Evolutionary conservation across 2,888 invertebrate species (phyloP).

Genomic region (Aphodius granarius): DNA sequence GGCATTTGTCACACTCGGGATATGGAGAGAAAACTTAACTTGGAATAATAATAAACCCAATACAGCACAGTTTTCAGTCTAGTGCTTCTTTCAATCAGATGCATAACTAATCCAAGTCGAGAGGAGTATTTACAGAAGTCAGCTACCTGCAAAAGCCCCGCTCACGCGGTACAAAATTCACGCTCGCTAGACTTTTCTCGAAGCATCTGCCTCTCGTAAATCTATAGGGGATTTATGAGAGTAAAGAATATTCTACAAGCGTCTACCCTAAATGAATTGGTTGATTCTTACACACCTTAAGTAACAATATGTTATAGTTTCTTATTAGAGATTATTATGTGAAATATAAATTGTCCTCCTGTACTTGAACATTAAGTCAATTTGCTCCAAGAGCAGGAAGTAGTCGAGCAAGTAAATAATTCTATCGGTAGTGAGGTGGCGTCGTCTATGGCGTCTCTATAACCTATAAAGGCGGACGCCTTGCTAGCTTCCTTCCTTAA

Average conservation of each 20-base stretch:
- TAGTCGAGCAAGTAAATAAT: not conserved
- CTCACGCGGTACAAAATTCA: not conserved
- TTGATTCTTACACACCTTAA: no score
- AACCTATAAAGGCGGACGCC: not conserved
- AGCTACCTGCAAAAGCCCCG: constrained; percentile 11
- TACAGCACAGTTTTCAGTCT: not conserved
- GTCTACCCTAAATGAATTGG: not conserved
- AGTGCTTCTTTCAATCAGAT: constrained; percentile 2
- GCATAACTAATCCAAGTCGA: constrained; percentile 9
- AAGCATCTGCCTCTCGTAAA: not conserved
- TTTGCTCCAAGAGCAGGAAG: not conserved
- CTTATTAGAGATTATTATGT: not conserved
- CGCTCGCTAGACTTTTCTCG: not conserved
- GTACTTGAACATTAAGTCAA: not conserved
- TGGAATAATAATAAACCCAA: not conserved
- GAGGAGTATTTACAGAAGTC: constrained; percentile 5
- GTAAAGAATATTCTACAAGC: no score
- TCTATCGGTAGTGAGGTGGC: not conserved
- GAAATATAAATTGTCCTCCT: not conserved
- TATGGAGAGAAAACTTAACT: no score
- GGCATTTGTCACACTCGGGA: not conserved
- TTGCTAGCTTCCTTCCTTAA: not conserved
- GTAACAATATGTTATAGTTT: no score
- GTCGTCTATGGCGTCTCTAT: not conserved
- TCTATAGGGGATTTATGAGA: not conserved